Evolutionary conservation across 1,140 invertebrate species (phyloP).

Genomic region (Halictus rubicundus): DNA sequence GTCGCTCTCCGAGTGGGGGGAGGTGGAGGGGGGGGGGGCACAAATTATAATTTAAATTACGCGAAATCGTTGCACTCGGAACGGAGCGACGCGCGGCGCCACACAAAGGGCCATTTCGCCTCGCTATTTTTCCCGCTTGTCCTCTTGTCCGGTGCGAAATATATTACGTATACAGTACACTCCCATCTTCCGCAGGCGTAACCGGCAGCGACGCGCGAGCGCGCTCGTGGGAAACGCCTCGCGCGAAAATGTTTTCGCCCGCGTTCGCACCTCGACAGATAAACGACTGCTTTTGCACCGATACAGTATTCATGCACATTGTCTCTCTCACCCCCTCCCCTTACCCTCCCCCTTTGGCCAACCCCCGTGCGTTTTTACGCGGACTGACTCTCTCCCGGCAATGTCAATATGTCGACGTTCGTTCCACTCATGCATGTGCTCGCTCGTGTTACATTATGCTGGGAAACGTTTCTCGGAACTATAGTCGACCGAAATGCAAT

Average conservation of each 20-base stretch:
- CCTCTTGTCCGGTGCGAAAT: slow-evolving; percentile 13
- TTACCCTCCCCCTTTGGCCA: background rate
- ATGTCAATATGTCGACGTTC: slow-evolving; percentile 60
- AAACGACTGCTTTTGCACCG: slow-evolving; percentile 55
- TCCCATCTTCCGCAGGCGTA: slow-evolving; percentile 49
- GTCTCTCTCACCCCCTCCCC: background rate
- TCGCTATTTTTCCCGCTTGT: slow-evolving; percentile 39
- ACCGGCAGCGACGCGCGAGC: background rate
- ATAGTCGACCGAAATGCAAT: slow-evolving; percentile 34
- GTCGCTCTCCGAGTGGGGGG: too few species aligned
- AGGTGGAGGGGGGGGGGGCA: too few species aligned
- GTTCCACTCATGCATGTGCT: slow-evolving; percentile 18
- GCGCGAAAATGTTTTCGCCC: slow-evolving; percentile 46
- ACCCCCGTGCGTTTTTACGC: background rate
- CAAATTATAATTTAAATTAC: slow-evolving; percentile 41
- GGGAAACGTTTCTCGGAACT: slow-evolving; percentile 58
- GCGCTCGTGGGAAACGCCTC: slow-evolving; percentile 42
- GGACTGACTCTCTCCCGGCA: background rate
- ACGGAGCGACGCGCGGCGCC: slow-evolving; percentile 18
- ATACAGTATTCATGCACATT: slow-evolving; percentile 41
- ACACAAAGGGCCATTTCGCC: slow-evolving; percentile 40
- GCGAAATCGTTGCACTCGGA: slow-evolving; percentile 30
- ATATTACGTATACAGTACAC: slow-evolving; percentile 44
- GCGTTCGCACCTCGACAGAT: slow-evolving; percentile 26
- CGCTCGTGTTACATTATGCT: slow-evolving; percentile 49